These are phyloP conservation scores for Dendroctonus valens DNA, from an alignment of 1,140 invertebrate species.

Conservation along the genomic window DNA sequence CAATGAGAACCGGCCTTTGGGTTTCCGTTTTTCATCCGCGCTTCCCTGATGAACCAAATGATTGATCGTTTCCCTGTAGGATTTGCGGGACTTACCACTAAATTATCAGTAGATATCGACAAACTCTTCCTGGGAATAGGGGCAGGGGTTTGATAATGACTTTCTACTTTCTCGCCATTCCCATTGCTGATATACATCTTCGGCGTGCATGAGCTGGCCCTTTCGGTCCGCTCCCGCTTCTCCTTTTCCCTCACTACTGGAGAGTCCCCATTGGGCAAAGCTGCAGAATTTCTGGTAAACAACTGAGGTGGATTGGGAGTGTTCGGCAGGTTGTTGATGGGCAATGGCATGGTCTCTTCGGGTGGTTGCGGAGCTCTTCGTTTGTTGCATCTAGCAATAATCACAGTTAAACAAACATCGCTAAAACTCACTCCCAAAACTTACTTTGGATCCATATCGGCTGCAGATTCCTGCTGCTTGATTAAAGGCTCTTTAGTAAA, in stretches of 20 bases:
- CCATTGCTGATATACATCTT: conserved; percentile 49
- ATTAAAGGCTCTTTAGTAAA: conserved; percentile 46
- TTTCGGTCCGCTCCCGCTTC: conserved; percentile 61
- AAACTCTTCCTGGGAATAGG: conserved; percentile 64
- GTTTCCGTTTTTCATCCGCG: conserved; percentile 63
- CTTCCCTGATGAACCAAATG: conserved; percentile 11
- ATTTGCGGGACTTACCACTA: conserved; percentile 47
- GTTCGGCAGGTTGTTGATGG: conserved; percentile 11
- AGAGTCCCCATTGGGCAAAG: conserved; percentile 59
- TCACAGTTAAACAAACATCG: not conserved
- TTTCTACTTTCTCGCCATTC: conserved; percentile 16
- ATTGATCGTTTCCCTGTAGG: not conserved
- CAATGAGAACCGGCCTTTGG: conserved; percentile 69
- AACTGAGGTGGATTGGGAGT: conserved; percentile 40
- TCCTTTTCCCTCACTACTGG: conserved; percentile 73
- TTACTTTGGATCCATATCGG: conserved; percentile 22
- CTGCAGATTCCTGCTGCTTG: conserved; percentile 55
- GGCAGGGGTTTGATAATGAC: conserved; percentile 56
- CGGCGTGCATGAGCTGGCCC: conserved; percentile 63
- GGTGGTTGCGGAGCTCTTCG: conserved; percentile 65
- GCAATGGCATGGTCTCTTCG: conserved; percentile 52
- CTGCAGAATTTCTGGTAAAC: conserved; percentile 25
- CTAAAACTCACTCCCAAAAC: conserved; percentile 1
- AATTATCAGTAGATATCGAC: conserved; percentile 70
- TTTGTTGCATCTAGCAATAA: conserved; percentile 27